Evolutionary conservation across 2,797 vertebrate genomes (phyloP), one percentile per base, ranked within the genome.

Genomic region (Gobionotothen gibberifrons): DNA sequence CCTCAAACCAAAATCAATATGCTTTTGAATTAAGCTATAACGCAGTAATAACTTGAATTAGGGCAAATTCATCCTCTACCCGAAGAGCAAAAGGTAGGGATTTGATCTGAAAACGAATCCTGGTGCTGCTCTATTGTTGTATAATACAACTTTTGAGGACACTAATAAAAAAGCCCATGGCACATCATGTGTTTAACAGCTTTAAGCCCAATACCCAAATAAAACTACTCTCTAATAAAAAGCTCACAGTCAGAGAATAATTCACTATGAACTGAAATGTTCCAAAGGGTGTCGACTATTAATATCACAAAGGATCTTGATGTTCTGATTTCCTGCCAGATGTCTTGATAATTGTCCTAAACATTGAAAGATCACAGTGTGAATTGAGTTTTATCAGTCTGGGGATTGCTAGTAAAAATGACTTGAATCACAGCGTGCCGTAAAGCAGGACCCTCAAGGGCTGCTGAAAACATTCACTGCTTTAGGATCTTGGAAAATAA

Each of bases 171-270:
- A 60, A 66, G 51, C 59, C 15, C 59, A 68, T 82, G 63, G 43
- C 32, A 47, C n/a, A 42, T 62, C 78, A 80, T 73, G 67, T 86
- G 79, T 83, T 81, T 53, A 67, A 73, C 19, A 57, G 22, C 59
- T 79, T 2, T 48, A 47, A 84, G 49, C 12, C 39, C n/a, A 6
- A 19, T 22, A 22, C 53, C 57, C 43, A 80, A 53, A 85, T 70
- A 58, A 32, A 63, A 49, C 39, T 54, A 0, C 32, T 65, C 56
- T 69, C 40, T 16, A 54, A 69, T 5, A 69, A 51, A 56, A 14
- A 49, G 13, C 9, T 40, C 71, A 40, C 22, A 13, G 14, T 26
- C 26, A 72, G 9, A 60, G 6, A 61, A 21, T 48, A 39, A 60
- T 42, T 80, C 5, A 42, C 16, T 32, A 15, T 69, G 16, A 83